A percentile compares a stretch with the other conserved stretches of the same genome.
These are phyloP conservation scores for Arctia plantaginis DNA, from an alignment of 2,888 invertebrate species.

Conservation along the genomic window DNA sequence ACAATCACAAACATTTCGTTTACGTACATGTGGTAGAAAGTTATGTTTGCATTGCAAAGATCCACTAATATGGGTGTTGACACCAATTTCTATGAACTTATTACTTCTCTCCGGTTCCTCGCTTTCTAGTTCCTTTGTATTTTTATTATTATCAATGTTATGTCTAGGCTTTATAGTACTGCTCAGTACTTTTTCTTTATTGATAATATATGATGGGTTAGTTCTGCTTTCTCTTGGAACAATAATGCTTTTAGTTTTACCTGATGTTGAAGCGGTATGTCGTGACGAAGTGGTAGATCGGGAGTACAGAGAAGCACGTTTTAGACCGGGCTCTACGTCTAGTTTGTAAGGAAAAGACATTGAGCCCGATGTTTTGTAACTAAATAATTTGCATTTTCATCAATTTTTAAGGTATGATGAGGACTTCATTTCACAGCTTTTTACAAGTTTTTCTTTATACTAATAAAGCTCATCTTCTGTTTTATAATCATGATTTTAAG, in stretches of 20 bases:
- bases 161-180: constrained; percentile 54
- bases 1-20: constrained; percentile 50
- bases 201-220: constrained; percentile 39
- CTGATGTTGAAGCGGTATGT: not conserved
- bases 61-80: constrained; percentile 65
- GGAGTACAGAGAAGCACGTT: constrained; percentile 30
- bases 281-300: not conserved
- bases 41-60: constrained; percentile 61
- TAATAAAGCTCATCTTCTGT: not conserved
- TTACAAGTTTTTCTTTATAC: not conserved
- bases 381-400: constrained; percentile 13
- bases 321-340: constrained; percentile 62
- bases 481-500: not conserved
- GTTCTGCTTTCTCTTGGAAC: constrained; percentile 5
- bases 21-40: constrained; percentile 66
- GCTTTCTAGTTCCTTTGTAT: constrained; percentile 51
- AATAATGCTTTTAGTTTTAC: constrained; percentile 7
- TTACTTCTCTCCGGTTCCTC: constrained; percentile 55
- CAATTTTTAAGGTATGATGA: not conserved
- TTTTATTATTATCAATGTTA: constrained; percentile 38
- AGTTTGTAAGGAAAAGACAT: constrained; percentile 72
- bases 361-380: constrained; percentile 27
- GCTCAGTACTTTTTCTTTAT: constrained; percentile 57
- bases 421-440: not conserved
- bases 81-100: constrained; percentile 53